Evolutionary conservation across 30 jellyfish, hydroid and myxozoan species (phyloP), one percentile per base, ranked within the genome.

Genomic region (Chrysaora quinquecirrha): DNA sequence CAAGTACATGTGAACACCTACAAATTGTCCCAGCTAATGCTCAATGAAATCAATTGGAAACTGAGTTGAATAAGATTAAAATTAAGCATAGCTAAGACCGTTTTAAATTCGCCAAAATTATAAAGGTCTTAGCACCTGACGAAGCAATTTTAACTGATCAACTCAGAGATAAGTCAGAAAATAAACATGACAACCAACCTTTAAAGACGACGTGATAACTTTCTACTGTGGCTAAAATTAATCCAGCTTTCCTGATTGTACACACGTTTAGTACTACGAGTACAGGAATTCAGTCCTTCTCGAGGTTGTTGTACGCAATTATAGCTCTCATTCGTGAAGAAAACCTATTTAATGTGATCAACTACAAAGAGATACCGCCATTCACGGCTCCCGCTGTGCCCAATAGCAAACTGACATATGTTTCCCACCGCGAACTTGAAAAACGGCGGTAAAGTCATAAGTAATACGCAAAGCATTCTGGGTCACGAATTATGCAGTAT

Each of bases 341-440:
- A 78, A 88, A 88, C 67, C 96, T 76, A 80, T 88, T 78, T 88
- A 88, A 88, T 78, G 88, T 78, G 93, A 88, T 75, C 89, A 88
- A 82, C 71, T 34, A 64, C 96, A 88, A 88, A 88, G 96, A 66
- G 60, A 43, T 75, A 62, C 96, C 96, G 96, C 93, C 96, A 79
- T 78, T 77, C 87, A 70, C 75, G 56, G 46, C 91, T 78, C 96
- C 96, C 84, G 96, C 96, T 88, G 96, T 65, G 90, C 84, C 78
- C 90, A 76, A 78, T 56, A 78, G 96, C 96, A 78, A 88, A 80
- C 96, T 88, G 96, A 88, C 96, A 88, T 78, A 88, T 88, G 96
- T 78, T 82, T 88, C 93, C 96, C 87, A 80, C 96, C 96, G 96
- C 96, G 96, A 78, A 72, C 89, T 80, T 88, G 80, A 80, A 78